Conservation (phyloP, 2,888 invertebrate genomes). For the Sclerodermus sp. region DNA sequence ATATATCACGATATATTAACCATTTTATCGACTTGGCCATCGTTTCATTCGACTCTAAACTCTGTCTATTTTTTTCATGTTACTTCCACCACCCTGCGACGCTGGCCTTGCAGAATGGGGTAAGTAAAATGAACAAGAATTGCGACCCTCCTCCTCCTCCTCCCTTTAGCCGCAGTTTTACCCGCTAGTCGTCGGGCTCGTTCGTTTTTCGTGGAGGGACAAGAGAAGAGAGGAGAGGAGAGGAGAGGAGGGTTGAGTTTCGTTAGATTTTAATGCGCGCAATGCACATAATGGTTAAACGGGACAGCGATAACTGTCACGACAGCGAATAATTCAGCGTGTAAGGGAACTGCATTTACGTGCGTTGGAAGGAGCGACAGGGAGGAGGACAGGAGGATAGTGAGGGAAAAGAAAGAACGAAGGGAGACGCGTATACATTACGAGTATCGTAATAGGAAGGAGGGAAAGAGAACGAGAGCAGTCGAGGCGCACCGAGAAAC, state of each 20-base stretch:
- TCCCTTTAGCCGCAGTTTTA: too few species aligned
- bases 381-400: conserved; percentile 10
- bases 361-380: conserved; percentile 9
- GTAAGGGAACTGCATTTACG: conserved; percentile 21
- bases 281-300: too few species aligned
- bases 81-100: not conserved
- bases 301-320: too few species aligned
- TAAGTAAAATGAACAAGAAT: too few species aligned
- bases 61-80: conserved; percentile 13
- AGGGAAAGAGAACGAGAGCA: conserved; percentile 18
- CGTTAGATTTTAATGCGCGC: too few species aligned
- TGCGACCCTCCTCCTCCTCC: too few species aligned
- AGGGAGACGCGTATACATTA: too few species aligned
- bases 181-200: too few species aligned
- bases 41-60: not conserved
- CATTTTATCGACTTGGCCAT: conserved; percentile 3
- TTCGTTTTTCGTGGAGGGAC: too few species aligned
- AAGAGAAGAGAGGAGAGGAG: too few species aligned
- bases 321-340: conserved; percentile 2
- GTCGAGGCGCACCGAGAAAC: conserved; percentile 30
- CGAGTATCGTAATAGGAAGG: too few species aligned
- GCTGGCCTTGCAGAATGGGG: conserved; percentile 41
- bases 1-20: conserved; percentile 4
- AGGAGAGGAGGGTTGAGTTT: too few species aligned
- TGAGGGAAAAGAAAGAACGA: conserved; percentile 16